Base-by-base conservation (phyloP, 2,113 vertebrate genomes). In the Corythornis vintsioides region DNA sequence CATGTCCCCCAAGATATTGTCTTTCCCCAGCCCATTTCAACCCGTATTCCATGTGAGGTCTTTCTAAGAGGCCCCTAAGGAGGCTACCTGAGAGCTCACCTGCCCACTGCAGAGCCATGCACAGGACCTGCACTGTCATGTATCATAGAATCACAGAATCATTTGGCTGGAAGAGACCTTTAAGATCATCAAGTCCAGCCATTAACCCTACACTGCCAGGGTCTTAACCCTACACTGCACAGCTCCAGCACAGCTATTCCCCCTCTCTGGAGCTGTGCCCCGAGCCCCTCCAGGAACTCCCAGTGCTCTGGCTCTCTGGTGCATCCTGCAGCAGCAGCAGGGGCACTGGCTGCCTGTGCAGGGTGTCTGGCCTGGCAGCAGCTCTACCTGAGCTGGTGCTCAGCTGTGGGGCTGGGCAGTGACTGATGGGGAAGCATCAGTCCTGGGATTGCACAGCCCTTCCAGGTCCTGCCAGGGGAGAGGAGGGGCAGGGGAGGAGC, bases 121-220 rank as follows among this genome's bases (percentile, higher is more conserved):
- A 19, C 3, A 0, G 52, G 3, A 1, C 50, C 43, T 56, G 69
- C 53, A 1, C 64, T 35, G 24, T 8, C 26, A 2, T 8, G 1
- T 15, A 38, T 38, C 38, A 38, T 38, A 38, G 38, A 38, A 38
- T 38, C 38, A 38, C 10, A 38, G 38, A 38, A 38, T 38, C 38
- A 38, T 38, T 38, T 38, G 38, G 38, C 38, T 38, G 38, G 38
- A 38, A 38, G 38, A 38, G 38, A 38, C 38, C 38, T 38, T 38
- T 38, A 38, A 38, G 38, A 38, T 38, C 38, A 38, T 38, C 38
- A 38, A 38, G 38, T 38, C 38, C 38, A 38, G 38, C 38, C 38
- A 38, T 38, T 38, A 38, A 38, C 38, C 9, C 38, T 38, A 38
- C 38, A 38, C 38, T 38, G 38, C 38, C 38, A 38, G 38, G 38